Conservation (phyloP, 2,888 invertebrate species). For the Augiades crinisus region DNA sequence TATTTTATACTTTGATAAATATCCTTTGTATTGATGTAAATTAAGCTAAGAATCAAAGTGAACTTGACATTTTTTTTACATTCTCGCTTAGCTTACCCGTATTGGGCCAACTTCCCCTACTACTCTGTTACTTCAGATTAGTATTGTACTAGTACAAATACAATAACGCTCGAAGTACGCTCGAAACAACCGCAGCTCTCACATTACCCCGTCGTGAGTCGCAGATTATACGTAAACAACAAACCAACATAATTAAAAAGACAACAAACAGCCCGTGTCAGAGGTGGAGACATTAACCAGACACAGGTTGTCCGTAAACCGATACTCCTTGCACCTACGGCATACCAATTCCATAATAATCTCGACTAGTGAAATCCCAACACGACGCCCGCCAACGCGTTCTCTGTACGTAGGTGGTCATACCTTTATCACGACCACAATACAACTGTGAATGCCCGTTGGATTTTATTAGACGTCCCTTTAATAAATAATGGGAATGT, state of each 20-base stretch:
- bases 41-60: too few species aligned
- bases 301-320: slow-evolving; percentile 30
- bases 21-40: too few species aligned
- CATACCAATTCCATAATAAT: slow-evolving; percentile 50
- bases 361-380: slow-evolving; percentile 49
- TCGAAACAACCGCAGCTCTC: slow-evolving; percentile 1
- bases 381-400: slow-evolving; percentile 54
- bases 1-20: too few species aligned
- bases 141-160: not conserved
- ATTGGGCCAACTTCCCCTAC: too few species aligned
- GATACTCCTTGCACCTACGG: slow-evolving; percentile 33
- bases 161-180: not conserved
- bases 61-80: too few species aligned
- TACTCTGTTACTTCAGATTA: too few species aligned
- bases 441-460: slow-evolving; percentile 47
- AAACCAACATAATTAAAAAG: slow-evolving; percentile 24
- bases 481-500: slow-evolving; percentile 61
- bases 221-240: slow-evolving; percentile 20
- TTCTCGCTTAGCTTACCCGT: too few species aligned
- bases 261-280: slow-evolving; percentile 26
- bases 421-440: slow-evolving; percentile 64
- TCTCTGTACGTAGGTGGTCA: slow-evolving; percentile 66
- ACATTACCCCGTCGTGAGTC: slow-evolving; percentile 21
- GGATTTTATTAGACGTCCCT: slow-evolving; percentile 61
- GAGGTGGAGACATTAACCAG: slow-evolving; percentile 28